Evolutionary conservation across 2,113 vertebrate species (phyloP), one percentile per base, ranked within the genome.

Genomic region (Perca fluviatilis): DNA sequence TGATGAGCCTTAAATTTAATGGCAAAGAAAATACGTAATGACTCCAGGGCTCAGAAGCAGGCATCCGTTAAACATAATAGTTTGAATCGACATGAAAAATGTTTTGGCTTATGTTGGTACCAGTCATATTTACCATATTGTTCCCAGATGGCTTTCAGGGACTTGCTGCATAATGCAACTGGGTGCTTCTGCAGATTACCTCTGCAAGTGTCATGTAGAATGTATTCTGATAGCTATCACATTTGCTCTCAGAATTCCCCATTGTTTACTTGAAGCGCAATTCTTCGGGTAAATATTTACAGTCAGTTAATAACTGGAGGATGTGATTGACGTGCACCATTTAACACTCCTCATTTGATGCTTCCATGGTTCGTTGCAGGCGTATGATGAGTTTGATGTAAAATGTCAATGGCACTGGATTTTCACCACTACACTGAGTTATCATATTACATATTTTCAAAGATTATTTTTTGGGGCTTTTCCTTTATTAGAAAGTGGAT

Each of bases 321-420:
- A 79, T 76, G 65, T 86, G 89, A 86, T 86, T 89, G 86, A 86
- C 75, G 57, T 82, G 86, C 81, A 85, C 91, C 90, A 83, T 91
- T 91, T 89, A 92, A 77, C 86, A 78, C 50, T 84, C 54, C 85
- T 89, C 86, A 88, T 89, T 91, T 90, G 83, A 88, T 58, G 80
- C 77, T 66, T 86, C 54, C 86, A 87, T 67, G 92, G 73, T 90
- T 90, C 80, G 40, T 62, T 83, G 89, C 74, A 68, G 62, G 82
- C 58, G 19, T 77, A 71, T 63, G 84, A 90, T 79, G 90, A 85
- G 82, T 63, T 63, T 79, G 54, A 85, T 88, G 77, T 61, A 71
- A 92, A 88, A 88, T 89, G 80, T 86, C 89, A 90, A 27, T 36
- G 73, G 49, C 74, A 68, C 54, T 61, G 53, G 75, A 33, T 68